Conservation (phyloP, 1,140 invertebrate genomes). For the Bombus waltoni region DNA sequence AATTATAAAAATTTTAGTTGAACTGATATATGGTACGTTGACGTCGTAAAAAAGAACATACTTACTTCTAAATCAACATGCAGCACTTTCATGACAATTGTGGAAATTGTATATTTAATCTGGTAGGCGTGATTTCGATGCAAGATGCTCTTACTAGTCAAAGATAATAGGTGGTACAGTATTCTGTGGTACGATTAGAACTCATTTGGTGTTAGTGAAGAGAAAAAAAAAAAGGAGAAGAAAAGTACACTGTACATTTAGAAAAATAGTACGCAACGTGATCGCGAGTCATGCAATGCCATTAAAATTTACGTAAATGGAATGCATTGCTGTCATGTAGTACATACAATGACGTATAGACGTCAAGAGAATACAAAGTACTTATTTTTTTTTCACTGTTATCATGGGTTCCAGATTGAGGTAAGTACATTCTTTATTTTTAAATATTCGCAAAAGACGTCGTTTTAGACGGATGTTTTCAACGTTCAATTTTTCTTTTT, state of each 20-base stretch:
- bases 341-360: conserved; percentile 70
- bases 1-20: neutral
- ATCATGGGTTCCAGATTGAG: conserved; percentile 81
- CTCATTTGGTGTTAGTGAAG: neutral
- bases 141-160: conserved; percentile 9
- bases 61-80: neutral
- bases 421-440: conserved; percentile 58
- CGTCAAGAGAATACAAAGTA: conserved; percentile 52
- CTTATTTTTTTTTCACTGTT: conserved; percentile 68
- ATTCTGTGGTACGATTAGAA: neutral
- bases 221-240: neutral
- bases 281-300: neutral
- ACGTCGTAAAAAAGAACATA: neutral
- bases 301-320: conserved; percentile 53
- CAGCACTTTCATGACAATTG: neutral
- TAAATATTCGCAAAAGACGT: neutral
- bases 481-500: neutral
- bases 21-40: neutral
- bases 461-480: neutral
- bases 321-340: conserved; percentile 56
- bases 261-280: neutral
- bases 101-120: neutral
- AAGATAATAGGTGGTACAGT: conserved; percentile 17
- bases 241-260: neutral
- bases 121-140: conserved; percentile 38